Evolutionary conservation across 2,888 invertebrate genomes (phyloP).

Genomic region (Nowickia ferox): DNA sequence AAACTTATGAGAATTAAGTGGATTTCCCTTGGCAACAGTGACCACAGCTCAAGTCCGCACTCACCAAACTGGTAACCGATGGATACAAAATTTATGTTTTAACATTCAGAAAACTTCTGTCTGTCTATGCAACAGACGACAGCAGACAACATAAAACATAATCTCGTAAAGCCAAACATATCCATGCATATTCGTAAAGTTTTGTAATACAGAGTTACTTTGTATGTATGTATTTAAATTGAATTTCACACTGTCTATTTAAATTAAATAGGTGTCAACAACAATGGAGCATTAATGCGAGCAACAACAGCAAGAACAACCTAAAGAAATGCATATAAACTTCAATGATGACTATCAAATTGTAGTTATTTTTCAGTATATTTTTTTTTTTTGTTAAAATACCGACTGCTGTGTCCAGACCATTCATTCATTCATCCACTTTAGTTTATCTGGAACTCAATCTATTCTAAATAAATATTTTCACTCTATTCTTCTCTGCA

Average conservation of each 20-base stretch:
- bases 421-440: conserved; percentile 40
- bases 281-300: conserved; percentile 53
- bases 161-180: background rate
- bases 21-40: conserved; percentile 58
- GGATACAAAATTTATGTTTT: conserved; percentile 56
- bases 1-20: conserved; percentile 62
- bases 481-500: conserved; percentile 3
- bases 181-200: background rate
- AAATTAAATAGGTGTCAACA: conserved; percentile 71
- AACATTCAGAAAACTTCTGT: conserved; percentile 24
- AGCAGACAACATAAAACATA: conserved; percentile 1
- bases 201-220: background rate
- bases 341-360: conserved; percentile 28
- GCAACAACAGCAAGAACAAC: background rate
- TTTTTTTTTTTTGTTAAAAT: conserved; percentile 19
- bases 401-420: conserved; percentile 18
- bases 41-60: conserved; percentile 36
- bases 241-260: conserved; percentile 18
- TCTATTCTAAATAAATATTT: conserved; percentile 39
- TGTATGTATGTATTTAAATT: conserved; percentile 11
- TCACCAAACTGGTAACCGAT: conserved; percentile 14
- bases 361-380: conserved; percentile 8
- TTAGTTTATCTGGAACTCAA: conserved; percentile 43
- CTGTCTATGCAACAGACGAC: conserved; percentile 24
- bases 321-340: conserved; percentile 51